Evolutionary conservation across 37 sponge, comb jelly and placozoan species (phyloP), one percentile per base, ranked within the genome.

Genomic region (Cliona cf. orientalis): DNA sequence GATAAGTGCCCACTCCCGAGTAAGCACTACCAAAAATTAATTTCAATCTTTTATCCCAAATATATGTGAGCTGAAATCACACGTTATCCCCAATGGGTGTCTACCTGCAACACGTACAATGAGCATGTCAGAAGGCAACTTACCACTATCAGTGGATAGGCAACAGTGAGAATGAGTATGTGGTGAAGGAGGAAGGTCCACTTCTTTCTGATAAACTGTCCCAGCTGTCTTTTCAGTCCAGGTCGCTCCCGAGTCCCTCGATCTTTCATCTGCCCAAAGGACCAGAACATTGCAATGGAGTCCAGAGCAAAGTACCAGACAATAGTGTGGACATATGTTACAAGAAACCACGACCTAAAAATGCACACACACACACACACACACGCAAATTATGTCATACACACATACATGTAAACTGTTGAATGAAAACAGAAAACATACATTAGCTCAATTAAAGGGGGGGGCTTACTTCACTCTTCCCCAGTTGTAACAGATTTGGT

Each of bases 271-370:
- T 58, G 31, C n/a, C 58, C 38, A 58, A 58, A 87, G 1, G 71
- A 29, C 3, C 2, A 2, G 69, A 58, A 87, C 82, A 81, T 87
- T 34, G 82, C 68, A 19, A 46, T 74, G 1, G 65, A n/a, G 59
- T 87, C 86, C 28, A 78, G 34, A 40, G 75, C 25, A 21, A 70
- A 73, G 74, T 87, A 87, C 88, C 75, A 80, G 1, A 44, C 58
- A 33, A 35, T 44, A 23, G 65, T 49, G 68, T 80, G 70, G 5
- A 46, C 58, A 41, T 28, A 81, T 4, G 88, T 75, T 46, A 81
- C 44, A 31, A 87, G 11, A 19, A 74, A 17, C 37, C 46, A 31
- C n/a, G n/a, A n/a, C n/a, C n/a, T n/a, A n/a, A n/a, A n/a, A n/a
- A n/a, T n/a, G n/a, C n/a, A n/a, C n/a, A n/a, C n/a, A n/a, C n/a